Evolutionary conservation across 2,113 vertebrate genomes (phyloP).

Genomic region (Oncorhynchus gorbuscha): DNA sequence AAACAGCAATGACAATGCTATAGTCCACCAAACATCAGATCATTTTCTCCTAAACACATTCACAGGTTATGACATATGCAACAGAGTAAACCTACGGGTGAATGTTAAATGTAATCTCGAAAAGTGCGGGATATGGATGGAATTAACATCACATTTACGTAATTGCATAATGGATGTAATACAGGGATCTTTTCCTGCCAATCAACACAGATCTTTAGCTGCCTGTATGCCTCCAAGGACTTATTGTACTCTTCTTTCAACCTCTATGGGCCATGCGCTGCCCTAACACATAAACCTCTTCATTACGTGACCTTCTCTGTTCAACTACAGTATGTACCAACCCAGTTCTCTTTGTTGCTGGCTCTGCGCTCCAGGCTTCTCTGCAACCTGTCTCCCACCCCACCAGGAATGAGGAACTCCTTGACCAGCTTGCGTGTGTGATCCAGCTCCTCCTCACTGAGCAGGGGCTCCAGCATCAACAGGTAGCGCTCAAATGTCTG

Average conservation of each 20-base stretch:
- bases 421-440: conserved; percentile 81
- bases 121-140: too few relatives aligned
- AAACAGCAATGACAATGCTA: neutral
- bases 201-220: neutral
- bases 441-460: conserved; percentile 85
- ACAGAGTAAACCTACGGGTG: neutral
- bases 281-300: neutral
- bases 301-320: neutral
- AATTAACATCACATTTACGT: too few relatives aligned
- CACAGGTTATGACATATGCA: too few relatives aligned
- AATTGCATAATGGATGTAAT: neutral
- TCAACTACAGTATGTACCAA: conserved; percentile 79
- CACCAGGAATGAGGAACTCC: conserved; percentile 81
- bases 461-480: conserved; percentile 82
- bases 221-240: neutral
- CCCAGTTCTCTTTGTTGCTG: conserved; percentile 93
- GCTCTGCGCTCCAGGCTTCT: conserved; percentile 88
- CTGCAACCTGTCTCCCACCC: conserved; percentile 91
- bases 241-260: neutral
- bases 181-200: neutral
- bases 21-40: neutral
- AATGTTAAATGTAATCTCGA: too few relatives aligned
- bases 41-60: neutral
- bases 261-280: neutral
- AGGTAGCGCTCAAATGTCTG: conserved; percentile 90